Evolutionary conservation across 2,888 invertebrate species (phyloP), one percentile per base, ranked within the genome.

Genomic region (Nyleta sp.): DNA sequence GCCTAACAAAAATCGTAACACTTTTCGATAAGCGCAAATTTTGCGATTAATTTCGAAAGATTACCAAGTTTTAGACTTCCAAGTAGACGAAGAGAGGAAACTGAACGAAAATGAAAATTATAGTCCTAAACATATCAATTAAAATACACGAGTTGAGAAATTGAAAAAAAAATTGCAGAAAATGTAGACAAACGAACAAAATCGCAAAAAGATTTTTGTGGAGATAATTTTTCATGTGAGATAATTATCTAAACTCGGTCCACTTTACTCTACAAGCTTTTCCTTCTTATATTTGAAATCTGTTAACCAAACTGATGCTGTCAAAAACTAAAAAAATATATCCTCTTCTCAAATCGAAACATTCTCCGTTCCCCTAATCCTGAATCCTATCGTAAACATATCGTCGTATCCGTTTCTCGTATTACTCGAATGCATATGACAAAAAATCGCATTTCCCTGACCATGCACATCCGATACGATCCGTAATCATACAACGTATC

Each of bases 371-470:
- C 13, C 38, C 48, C 20, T 65, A 67, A 57, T 68, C 57, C 48
- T 11, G 13, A 50, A 59, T 33, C 50, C 52, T 33, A 70, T 44
- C 70, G 50, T 28, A 50, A 67, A 40, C 31, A 42, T 48, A 24
- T 2, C 7, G 20, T 38, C 31, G 44, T 70, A 52, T 62, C 57
- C 52, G 28, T 71, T 62, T 53, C 46, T 53, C 11, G 28, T 40
- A 62, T 62, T 62, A 22, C 57, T 48, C 6, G n/a, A 10, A 40
- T 50, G 20, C 40, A 50, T 44, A 42, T 62, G 35, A 62, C 53
- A 55, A 62, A 62, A 71, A 57, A 64, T 44, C 28, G 22, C 48
- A 33, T 72, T 64, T 64, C 15, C 18, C 48, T 55, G 64, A 64
- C 64, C 35, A 50, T 13, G 50, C 50, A 64, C n/a, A 55, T 64